phyloP scores from a whole-genome alignment of 1,140 invertebrate species.

The Aleiodes sp. region DNA sequence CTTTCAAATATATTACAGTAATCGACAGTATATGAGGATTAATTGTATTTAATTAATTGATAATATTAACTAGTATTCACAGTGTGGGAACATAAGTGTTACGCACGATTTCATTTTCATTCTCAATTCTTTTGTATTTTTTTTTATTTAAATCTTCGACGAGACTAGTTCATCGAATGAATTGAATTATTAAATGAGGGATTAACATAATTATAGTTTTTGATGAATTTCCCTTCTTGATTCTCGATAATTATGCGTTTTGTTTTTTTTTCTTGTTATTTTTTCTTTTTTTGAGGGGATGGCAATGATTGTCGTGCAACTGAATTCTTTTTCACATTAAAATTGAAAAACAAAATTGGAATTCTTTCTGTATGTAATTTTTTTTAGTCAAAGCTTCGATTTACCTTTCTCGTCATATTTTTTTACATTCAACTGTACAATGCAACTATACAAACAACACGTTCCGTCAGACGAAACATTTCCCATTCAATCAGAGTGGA shows the following conservation, averaged over 20 bases:
- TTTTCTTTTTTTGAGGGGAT: not conserved
- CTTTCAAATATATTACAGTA: conserved; percentile 16
- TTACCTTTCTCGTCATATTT: conserved; percentile 7
- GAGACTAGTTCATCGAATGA: conserved; percentile 19
- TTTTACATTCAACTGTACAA: conserved; percentile 10
- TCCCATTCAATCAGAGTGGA: not conserved
- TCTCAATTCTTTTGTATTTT: not conserved
- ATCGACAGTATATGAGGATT: conserved; percentile 13
- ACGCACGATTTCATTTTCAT: too few relatives aligned
- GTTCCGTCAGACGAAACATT: not conserved
- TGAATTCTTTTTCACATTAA: not conserved
- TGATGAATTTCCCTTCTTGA: not conserved
- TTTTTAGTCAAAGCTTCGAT: not conserved
- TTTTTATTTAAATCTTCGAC: conserved; percentile 14
- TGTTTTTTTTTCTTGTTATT: not conserved
- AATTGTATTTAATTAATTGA: conserved; percentile 13
- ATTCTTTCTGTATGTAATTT: too few relatives aligned
- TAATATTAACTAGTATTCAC: conserved; percentile 24
- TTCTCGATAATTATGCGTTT: not conserved
- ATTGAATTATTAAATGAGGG: too few relatives aligned
- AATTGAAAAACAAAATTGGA: not conserved
- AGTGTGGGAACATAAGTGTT: conserved; percentile 14
- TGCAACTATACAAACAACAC: conserved; percentile 13
- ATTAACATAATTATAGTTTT: not conserved
- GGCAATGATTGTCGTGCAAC: conserved; percentile 1